Evolutionary conservation across 2,888 invertebrate genomes (phyloP).

Genomic region (Torymus texanus): DNA sequence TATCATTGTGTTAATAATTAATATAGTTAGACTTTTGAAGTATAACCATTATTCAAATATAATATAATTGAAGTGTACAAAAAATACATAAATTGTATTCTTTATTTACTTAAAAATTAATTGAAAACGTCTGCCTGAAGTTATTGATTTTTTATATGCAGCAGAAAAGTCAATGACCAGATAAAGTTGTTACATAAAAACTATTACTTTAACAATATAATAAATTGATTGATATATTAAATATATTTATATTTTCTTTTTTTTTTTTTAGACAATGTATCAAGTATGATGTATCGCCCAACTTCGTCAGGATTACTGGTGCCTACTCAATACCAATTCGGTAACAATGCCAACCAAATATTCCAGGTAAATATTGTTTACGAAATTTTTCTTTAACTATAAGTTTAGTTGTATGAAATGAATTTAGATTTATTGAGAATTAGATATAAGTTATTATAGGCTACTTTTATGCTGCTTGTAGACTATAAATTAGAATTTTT

Average conservation of each 20-base stretch:
- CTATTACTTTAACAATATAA: too few relatives aligned
- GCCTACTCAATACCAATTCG: constrained; percentile 79
- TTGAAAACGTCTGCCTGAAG: too few relatives aligned
- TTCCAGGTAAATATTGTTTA: constrained; percentile 78
- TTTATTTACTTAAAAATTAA: too few relatives aligned
- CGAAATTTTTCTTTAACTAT: background rate
- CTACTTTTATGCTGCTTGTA: background rate
- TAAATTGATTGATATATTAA: background rate
- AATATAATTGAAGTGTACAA: too few relatives aligned
- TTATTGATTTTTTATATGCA: too few relatives aligned
- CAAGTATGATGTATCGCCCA: constrained; percentile 84
- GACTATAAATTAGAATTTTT: background rate
- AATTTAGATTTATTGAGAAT: background rate
- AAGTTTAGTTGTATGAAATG: background rate
- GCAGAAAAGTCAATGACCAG: too few relatives aligned
- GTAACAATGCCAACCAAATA: constrained; percentile 78
- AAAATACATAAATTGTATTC: too few relatives aligned
- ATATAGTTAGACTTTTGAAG: too few relatives aligned
- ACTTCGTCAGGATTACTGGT: constrained; percentile 78
- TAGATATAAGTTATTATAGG: background rate
- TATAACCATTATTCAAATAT: too few relatives aligned
- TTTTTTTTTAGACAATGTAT: constrained; percentile 67
- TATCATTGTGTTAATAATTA: too few relatives aligned
- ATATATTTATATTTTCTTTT: constrained; percentile 46
- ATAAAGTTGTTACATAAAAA: too few relatives aligned